These are phyloP conservation scores for Xestia c-nigrum DNA, from an alignment of 2,888 invertebrate species.

Conservation along the genomic window DNA sequence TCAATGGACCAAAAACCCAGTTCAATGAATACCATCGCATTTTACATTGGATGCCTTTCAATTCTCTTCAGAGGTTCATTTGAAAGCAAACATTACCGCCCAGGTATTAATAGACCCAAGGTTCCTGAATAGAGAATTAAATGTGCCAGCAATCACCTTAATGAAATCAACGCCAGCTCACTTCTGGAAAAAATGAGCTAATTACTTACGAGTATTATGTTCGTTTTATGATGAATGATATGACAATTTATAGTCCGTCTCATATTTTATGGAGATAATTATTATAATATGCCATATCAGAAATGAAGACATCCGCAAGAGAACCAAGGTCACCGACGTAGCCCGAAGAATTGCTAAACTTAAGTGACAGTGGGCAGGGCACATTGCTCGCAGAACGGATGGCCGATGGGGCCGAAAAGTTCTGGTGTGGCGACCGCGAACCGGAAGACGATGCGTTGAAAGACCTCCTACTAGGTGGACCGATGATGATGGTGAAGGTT, in stretches of 20 bases:
- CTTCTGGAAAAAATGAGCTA: slow-evolving; percentile 1
- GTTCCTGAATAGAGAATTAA: slow-evolving; percentile 44
- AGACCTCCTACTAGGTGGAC: too few relatives aligned
- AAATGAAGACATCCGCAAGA: too few relatives aligned
- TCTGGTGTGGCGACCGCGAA: too few relatives aligned
- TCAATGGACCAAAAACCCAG: slow-evolving; percentile 24
- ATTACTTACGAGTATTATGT: slow-evolving; percentile 22
- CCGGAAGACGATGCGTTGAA: too few relatives aligned
- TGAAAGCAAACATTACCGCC: slow-evolving; percentile 33
- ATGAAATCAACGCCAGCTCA: slow-evolving; percentile 35
- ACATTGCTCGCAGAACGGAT: too few relatives aligned
- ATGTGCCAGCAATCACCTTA: slow-evolving; percentile 48
- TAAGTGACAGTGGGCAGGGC: too few relatives aligned
- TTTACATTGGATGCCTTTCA: slow-evolving; percentile 45
- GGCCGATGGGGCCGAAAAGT: too few relatives aligned
- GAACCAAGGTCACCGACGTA: too few relatives aligned
- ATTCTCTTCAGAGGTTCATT: slow-evolving; percentile 33
- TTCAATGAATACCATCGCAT: slow-evolving; percentile 38
- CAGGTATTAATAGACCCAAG: slow-evolving; percentile 33
- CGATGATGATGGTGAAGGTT: too few relatives aligned
- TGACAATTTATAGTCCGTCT: slow-evolving; percentile 11
- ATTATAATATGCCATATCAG: neutral
- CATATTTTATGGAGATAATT: slow-evolving; percentile 9
- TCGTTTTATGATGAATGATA: slow-evolving; percentile 43
- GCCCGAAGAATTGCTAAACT: too few relatives aligned